Evolutionary conservation across 2,888 invertebrate species (phyloP).

Genomic region (Drosophila imparisetae): DNA sequence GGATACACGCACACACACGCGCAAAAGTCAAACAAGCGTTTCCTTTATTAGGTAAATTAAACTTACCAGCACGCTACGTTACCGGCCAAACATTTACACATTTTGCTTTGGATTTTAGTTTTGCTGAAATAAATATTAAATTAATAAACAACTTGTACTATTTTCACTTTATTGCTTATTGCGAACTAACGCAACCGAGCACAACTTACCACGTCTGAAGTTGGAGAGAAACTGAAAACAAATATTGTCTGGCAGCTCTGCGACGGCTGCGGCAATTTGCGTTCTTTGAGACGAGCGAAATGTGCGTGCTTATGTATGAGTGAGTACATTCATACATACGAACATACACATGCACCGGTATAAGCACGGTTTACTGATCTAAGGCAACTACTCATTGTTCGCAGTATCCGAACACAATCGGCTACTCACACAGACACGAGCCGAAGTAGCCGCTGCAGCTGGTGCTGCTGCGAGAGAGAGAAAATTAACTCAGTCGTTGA

Average conservation of each 20-base stretch:
- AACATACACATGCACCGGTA: background rate
- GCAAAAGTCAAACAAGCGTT: background rate
- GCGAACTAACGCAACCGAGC: background rate
- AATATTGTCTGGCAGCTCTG: conserved; percentile 22
- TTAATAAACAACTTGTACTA: conserved; percentile 3
- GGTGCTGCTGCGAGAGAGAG: background rate
- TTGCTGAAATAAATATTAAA: conserved; percentile 34
- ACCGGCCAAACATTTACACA: conserved; percentile 81
- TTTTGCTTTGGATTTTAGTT: conserved; percentile 44
- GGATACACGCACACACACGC: background rate
- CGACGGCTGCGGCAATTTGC: conserved; percentile 21
- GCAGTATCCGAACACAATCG: background rate
- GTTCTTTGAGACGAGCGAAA: conserved; percentile 19
- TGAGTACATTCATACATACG: background rate
- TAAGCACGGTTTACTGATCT: conserved; percentile 21
- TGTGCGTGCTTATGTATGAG: too few relatives aligned
- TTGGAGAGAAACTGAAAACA: conserved; percentile 51
- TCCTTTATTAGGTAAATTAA: conserved; percentile 11
- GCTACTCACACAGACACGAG: background rate
- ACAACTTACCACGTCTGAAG: conserved; percentile 57
- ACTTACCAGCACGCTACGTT: conserved; percentile 81
- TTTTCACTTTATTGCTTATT: background rate
- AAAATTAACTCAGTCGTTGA: background rate
- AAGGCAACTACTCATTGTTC: conserved; percentile 1
- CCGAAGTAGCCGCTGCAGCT: background rate